Evolutionary conservation across 2,797 vertebrate species (phyloP).

Genomic region (Spinibarbus caldwelli): DNA sequence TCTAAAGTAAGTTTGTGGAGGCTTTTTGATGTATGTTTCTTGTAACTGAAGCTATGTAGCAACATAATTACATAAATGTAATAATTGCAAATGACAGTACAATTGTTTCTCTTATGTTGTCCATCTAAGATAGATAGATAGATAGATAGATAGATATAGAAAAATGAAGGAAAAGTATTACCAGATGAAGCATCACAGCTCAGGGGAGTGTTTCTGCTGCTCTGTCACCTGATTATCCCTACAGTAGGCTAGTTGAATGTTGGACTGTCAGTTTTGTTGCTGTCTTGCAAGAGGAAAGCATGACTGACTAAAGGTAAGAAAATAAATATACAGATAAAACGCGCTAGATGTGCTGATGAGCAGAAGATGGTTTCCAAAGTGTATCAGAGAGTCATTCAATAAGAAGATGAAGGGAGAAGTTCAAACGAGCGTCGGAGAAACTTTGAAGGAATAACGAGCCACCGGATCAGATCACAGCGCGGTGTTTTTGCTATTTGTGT

Average conservation of each 20-base stretch:
- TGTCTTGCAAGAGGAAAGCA: neutral
- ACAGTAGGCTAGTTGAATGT: neutral
- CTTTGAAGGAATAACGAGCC: neutral
- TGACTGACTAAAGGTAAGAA: neutral
- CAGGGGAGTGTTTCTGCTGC: constrained; percentile 4
- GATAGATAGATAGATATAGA: neutral
- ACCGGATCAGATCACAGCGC: neutral
- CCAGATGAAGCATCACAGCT: neutral
- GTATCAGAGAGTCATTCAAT: neutral
- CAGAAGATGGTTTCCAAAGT: neutral
- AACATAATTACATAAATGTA: neutral
- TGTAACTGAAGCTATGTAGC: neutral
- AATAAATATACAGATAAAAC: neutral
- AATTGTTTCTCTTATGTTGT: neutral
- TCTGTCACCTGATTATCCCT: neutral
- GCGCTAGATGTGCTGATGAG: neutral
- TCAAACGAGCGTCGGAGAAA: neutral
- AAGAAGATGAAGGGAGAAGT: neutral
- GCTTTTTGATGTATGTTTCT: neutral
- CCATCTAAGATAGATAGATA: neutral
- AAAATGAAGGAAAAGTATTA: neutral
- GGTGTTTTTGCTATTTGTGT: neutral
- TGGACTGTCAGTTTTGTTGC: neutral
- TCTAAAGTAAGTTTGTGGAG: neutral
- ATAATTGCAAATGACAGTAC: too few species aligned